Evolutionary conservation across 2,888 invertebrate species (phyloP), one percentile per base, ranked within the genome.

Genomic region (Leptinotarsa peninsularis): DNA sequence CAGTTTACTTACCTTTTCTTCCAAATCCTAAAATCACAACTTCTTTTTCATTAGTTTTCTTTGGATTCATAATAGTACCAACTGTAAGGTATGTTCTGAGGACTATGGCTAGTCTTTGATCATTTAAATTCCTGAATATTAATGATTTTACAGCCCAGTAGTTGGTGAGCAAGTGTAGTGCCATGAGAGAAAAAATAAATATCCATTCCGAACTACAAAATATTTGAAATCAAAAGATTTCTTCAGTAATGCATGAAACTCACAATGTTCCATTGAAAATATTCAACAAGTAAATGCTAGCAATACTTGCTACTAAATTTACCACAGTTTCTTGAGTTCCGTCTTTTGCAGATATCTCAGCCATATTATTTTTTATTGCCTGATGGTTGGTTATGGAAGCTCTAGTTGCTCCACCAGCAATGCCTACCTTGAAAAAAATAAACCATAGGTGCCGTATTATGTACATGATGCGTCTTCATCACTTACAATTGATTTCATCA

Each of bases 291-390:
- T 94, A 88, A 67, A 98, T 90, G 72, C 96, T 96, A 72, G 93
- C 87, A 68, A 97, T 86, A 14, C 98, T 94, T 14, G 96, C 98
- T 56, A 95, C 88, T 66, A 98, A 90, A 89, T 98, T 98, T 17
- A 99, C 98, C 80, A 97, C 92, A 0, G 98, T 98, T 88, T 99
- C 99, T 90, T 99, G 99, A 77, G 98, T 97, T 7, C 97, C 95
- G 87, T 99, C 98, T 89, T 98, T 98, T 0, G 98, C 96, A 0
- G 95, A 91, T 10, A 95, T 97, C 89, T 99, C 99, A 0, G 96
- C 98, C 89, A 97, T 91, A 88, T 98, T 98, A 79, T 96, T 95
- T 79, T 93, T 91, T 27, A 95, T 88, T 0, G 98, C 97, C 89
- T 97, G 97, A 87, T 99, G 98, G 85, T 98, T 96, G 0, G 97